Evolutionary conservation across 2,113 vertebrate species (phyloP), one percentile per base, ranked within the genome.

Genomic region (Mus musculus): DNA sequence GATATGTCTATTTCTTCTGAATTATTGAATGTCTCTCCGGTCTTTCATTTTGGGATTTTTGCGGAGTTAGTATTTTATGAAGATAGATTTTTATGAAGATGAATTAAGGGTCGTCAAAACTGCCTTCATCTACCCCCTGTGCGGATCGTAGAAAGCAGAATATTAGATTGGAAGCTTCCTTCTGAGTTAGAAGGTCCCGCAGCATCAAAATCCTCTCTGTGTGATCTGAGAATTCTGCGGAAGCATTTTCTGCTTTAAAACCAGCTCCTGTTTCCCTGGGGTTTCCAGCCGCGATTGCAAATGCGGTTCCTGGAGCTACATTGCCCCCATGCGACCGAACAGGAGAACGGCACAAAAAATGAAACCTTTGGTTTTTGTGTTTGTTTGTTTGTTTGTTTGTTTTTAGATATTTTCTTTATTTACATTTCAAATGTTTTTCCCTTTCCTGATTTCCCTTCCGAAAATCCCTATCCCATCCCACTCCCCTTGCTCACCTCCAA

Each of bases 281-380:
- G 12, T 86, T 65, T 77, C 49, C 67, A 72, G n/a, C n/a, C 7
- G 12, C 22, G 67, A 69, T 24, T 65, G 30, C 4, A 52, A 76
- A 17, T 24, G 46, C 10, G 46, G 12, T 95, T 96, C 7, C 42
- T 96, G 71, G 71, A 85, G 71, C 86, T 88, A 54, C 80, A 94
- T 86, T 95, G 94, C 95, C 95, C 88, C 93, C 96, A 9, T 92
- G 95, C 95, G 94, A 93, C 56, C 77, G 82, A 33, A 65, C 7
- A 19, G n/a, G n/a, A 78, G 69, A 86, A 90, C 36, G 86, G 59
- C 65, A 20, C 46, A 59, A 65, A 36, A 59, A 65, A 36, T 28
- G 72, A 36, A 88, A 61, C 49, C 42, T 42, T 42, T 42, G 42
- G 42, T 42, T 42, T 42, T 42, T 42, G 42, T 42, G 42, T 42